Base-by-base conservation (phyloP, 2,888 invertebrate genomes). In the Odontothrips loti region DNA sequence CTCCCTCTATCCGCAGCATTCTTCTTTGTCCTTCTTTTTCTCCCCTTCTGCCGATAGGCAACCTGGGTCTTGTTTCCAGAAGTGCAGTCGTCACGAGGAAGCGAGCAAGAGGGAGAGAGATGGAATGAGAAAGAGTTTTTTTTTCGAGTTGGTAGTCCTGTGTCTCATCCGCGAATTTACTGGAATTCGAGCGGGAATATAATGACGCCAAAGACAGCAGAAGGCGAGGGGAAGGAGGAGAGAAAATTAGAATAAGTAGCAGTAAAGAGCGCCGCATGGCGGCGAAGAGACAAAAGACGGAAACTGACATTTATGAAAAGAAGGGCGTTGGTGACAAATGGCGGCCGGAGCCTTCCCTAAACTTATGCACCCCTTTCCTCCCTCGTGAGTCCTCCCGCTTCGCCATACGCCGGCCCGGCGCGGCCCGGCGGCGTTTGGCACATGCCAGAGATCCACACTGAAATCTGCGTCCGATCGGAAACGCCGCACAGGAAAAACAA, bases 1-100 rank as follows among this genome's bases (percentile, higher is more conserved):
- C 80, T 75, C 83, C n/a, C n/a, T n/a, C n/a, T n/a, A n/a, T n/a
- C n/a, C n/a, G n/a, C n/a, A n/a, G 78, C 81, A 80, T 81, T 81
- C 79, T 81, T 81, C 81, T 80, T 83, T 80, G 80, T 79, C 80
- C 80, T 82, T 80, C 79, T 80, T 80, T 81, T 79, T 79, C 80
- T 80, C 80, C 80, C 80, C 81, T 20, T n/a, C n/a, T n/a, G n/a
- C n/a, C n/a, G n/a, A n/a, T n/a, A n/a, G n/a, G n/a, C n/a, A n/a
- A n/a, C n/a, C n/a, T n/a, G n/a, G n/a, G n/a, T n/a, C n/a, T n/a
- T n/a, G n/a, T n/a, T n/a, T n/a, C n/a, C n/a, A n/a, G n/a, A n/a
- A n/a, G n/a, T n/a, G n/a, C n/a, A n/a, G n/a, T n/a, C n/a, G n/a
- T n/a, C n/a, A n/a, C n/a, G n/a, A n/a, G n/a, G n/a, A n/a, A n/a